Conservation (phyloP, 2,888 invertebrate species). For the Rhopalosiphum nymphaeae region DNA sequence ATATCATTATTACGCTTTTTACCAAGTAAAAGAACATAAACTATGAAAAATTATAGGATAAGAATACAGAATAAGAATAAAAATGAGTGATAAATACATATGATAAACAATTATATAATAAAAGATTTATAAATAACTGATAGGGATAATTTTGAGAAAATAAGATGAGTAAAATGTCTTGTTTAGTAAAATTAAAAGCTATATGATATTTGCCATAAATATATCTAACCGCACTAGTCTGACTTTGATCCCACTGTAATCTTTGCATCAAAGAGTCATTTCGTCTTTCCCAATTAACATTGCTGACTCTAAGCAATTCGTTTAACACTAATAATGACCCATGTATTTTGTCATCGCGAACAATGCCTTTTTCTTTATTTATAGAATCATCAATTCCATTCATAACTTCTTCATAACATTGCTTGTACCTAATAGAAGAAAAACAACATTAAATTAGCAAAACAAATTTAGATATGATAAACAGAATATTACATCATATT, state of each 20-base stretch:
- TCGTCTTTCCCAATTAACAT: conserved; percentile 87
- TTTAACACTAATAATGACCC: conserved; percentile 93
- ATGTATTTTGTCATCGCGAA: conserved; percentile 91
- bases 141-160: not conserved
- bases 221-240: conserved; percentile 58
- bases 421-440: conserved; percentile 76
- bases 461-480: not conserved
- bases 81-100: not conserved
- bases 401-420: conserved; percentile 92
- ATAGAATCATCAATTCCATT: conserved; percentile 80
- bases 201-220: not conserved
- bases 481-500: not conserved
- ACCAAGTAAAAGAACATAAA: not conserved
- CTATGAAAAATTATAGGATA: not conserved
- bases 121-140: not conserved
- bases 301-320: conserved; percentile 91
- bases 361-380: conserved; percentile 81
- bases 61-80: not conserved
- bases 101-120: not conserved
- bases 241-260: conserved; percentile 68
- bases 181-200: not conserved
- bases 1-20: not conserved
- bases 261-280: conserved; percentile 81
- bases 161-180: not conserved
- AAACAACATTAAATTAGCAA: conserved; percentile 4